Conservation (phyloP, 2,888 invertebrate genomes). For the Macrostomum cliftonense region DNA sequence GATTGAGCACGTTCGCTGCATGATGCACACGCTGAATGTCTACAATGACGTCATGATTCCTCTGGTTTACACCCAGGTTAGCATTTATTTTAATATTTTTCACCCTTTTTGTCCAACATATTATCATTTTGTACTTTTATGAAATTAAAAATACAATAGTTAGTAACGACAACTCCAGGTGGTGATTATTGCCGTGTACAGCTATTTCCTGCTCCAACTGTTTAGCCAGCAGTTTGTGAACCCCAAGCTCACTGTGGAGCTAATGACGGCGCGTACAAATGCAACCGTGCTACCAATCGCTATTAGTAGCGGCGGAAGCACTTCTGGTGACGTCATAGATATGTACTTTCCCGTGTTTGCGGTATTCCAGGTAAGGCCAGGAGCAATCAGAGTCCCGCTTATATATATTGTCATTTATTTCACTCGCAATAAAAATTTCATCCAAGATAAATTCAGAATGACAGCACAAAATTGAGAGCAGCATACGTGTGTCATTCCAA, state of each 20-base stretch:
- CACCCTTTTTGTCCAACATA: too few species aligned
- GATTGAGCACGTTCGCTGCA: conserved; percentile 5
- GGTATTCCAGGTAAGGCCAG: conserved; percentile 4
- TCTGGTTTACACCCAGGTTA: conserved; percentile 12
- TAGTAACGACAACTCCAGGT: too few species aligned
- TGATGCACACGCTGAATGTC: conserved; percentile 11
- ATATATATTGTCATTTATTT: too few species aligned
- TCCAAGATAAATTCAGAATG: too few species aligned
- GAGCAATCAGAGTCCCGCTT: too few species aligned
- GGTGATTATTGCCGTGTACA: conserved; percentile 11
- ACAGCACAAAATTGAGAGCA: too few species aligned
- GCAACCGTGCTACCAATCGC: too few species aligned
- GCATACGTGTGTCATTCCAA: too few species aligned
- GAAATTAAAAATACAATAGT: too few species aligned
- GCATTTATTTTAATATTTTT: neutral
- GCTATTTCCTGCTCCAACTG: conserved; percentile 10
- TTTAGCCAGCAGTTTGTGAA: conserved; percentile 11
- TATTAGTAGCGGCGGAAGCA: too few species aligned
- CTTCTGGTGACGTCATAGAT: conserved; percentile 8
- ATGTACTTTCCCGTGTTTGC: conserved; percentile 11
- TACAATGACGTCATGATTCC: conserved; percentile 12
- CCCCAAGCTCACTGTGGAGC: conserved; percentile 4
- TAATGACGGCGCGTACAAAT: conserved; percentile 3
- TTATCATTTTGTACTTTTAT: too few species aligned
- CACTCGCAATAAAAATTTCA: too few species aligned